These are phyloP conservation scores for Sphaerodactylus townsendi DNA, from an alignment of 2,113 vertebrate genomes.

Conservation along the genomic window DNA sequence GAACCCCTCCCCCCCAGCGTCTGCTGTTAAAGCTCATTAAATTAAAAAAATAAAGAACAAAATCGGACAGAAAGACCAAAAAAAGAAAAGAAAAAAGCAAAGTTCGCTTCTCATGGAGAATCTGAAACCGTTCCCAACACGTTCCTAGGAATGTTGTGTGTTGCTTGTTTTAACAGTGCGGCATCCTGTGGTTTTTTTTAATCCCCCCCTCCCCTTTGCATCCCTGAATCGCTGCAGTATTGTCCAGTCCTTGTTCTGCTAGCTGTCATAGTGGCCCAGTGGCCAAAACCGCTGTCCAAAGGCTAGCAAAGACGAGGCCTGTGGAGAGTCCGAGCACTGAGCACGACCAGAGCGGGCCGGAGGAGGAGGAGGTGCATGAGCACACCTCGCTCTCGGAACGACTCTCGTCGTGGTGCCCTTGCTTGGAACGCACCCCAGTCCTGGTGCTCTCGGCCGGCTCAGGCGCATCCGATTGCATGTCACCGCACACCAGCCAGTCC, in stretches of 20 bases:
- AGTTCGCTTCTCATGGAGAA: slow-evolving; percentile 68
- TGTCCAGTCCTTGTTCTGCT: rapidly evolving
- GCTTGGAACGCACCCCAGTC: slow-evolving; percentile 66
- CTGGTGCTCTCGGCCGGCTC: slow-evolving; percentile 67
- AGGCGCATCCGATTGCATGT: slow-evolving; percentile 81
- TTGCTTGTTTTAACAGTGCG: slow-evolving; percentile 4
- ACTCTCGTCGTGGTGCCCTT: slow-evolving; percentile 75
- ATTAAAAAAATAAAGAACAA: background rate
- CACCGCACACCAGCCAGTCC: slow-evolving; percentile 92
- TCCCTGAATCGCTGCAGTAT: background rate
- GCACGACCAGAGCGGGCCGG: background rate
- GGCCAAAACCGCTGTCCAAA: slow-evolving; percentile 73
- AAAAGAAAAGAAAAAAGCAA: background rate
- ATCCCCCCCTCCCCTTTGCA: background rate
- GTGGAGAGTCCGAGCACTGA: slow-evolving; percentile 29
- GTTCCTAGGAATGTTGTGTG: slow-evolving; percentile 58
- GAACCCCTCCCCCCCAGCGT: slow-evolving; percentile 38
- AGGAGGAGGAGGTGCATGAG: slow-evolving; percentile 91
- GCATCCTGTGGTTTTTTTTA: rapidly evolving
- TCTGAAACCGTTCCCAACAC: slow-evolving; percentile 47
- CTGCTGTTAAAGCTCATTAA: background rate
- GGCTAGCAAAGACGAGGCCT: slow-evolving; percentile 39
- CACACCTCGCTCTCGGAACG: slow-evolving; percentile 84
- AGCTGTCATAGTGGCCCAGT: slow-evolving; percentile 73
- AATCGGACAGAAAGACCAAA: slow-evolving; percentile 1